Base-by-base conservation (phyloP, 2,888 invertebrate species). In the Drosophila flavopinicola region DNA sequence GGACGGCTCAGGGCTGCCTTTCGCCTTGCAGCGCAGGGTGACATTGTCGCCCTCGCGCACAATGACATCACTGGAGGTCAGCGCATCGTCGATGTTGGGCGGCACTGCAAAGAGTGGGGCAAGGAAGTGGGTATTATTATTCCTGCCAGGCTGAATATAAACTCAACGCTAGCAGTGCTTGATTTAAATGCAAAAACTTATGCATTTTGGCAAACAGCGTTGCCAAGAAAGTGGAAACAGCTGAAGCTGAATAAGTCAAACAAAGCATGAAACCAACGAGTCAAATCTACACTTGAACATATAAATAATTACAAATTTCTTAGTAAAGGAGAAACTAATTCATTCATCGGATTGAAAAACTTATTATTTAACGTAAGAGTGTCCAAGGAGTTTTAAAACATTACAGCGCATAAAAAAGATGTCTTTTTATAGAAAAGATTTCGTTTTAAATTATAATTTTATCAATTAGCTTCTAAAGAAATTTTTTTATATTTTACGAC, bases 11-110 rank as follows among this genome's bases (percentile, higher is more conserved):
- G 97, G 97, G 88, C 95, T 96, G 89, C 97, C 97, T 90, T 95
- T 95, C 88, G 97, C 97, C 91, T 95, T 95, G 92, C 97, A 97
- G 89, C 95, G 95, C 89, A 97, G 93, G 75, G 95, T 96, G 88
- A 97, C 96, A 92, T 97, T 97, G 88, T 96, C 94, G 85, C 95
- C 96, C 93, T 97, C 97, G 67, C 97, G 94, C 70, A 97, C 96
- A 90, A 97, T 97, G 82, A 96, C 96, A 92, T 97, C 97, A 90
- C 96, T 96, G 88, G 97, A 97, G 91, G 96, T 96, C 91, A 95
- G 93, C 67, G 96, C 95, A 92, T 97, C 97, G 92, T 97, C 96
- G 91, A 97, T 97, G 91, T 96, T 96, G 60, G 97, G 97, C 52
- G 97, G 97, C 84, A 97, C 97, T 97, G 93, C 1, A 23, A 24